Evolutionary conservation across 2,113 vertebrate species (phyloP).

Genomic region (Scatophagus argus): DNA sequence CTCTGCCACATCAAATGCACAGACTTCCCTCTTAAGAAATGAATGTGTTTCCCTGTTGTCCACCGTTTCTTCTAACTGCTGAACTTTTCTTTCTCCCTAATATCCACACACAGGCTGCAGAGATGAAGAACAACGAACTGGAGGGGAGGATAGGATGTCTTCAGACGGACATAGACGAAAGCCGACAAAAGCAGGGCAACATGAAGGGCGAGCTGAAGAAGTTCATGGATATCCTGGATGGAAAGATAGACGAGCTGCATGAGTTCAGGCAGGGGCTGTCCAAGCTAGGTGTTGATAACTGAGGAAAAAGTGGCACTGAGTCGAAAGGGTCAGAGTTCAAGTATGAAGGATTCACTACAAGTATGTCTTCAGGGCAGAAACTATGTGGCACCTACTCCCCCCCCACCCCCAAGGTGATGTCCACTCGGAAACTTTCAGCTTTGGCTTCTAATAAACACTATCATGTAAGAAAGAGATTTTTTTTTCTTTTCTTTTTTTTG

Average conservation of each 20-base stretch:
- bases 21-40: background rate
- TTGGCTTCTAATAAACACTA: conserved; percentile 68
- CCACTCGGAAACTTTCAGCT: conserved; percentile 65
- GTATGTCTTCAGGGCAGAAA: conserved; percentile 64
- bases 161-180: conserved; percentile 89
- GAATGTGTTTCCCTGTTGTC: background rate
- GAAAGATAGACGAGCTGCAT: conserved; percentile 96
- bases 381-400: conserved; percentile 73
- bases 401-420: conserved; percentile 77
- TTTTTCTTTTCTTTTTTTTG: conserved; percentile 36
- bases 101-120: conserved; percentile 85
- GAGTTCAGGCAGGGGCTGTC: conserved; percentile 95
- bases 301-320: conserved; percentile 68
- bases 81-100: background rate
- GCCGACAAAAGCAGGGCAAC: conserved; percentile 89
- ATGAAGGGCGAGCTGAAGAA: conserved; percentile 94
- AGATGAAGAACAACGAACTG: conserved; percentile 90
- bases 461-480: conserved; percentile 41
- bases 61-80: background rate
- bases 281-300: conserved; percentile 92
- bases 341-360: conserved; percentile 55
- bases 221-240: conserved; percentile 94
- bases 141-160: conserved; percentile 88
- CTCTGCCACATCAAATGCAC: background rate
- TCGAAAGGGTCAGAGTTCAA: conserved; percentile 61